Evolutionary conservation across 1,140 invertebrate species (phyloP), one percentile per base, ranked within the genome.

Genomic region (Cydia fagiglandana): DNA sequence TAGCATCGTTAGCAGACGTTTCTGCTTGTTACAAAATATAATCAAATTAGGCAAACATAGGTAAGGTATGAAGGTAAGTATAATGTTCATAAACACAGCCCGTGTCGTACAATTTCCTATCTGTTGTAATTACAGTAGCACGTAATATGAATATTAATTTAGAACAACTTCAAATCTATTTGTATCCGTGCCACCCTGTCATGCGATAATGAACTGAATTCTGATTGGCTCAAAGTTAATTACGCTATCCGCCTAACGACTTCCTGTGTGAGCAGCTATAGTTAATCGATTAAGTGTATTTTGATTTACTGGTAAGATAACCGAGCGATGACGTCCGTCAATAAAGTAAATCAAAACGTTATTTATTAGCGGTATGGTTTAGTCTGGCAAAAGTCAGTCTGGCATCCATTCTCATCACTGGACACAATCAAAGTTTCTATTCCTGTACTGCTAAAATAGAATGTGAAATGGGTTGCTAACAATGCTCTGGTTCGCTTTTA

Each of bases 281-380:
- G 17, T 38, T 41, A 70, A 41, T 41, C 66, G 7, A 70, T 70
- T 7, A 9, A 41, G n/a, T 41, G 34, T 70, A 45, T 70, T 70
- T 70, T 70, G 38, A 70, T 70, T 70, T 41, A 70, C 7, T 41
- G 66, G 20, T 41, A 34, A 70, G 30, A 38, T 70, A 70, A 34
- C 34, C 66, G 6, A 41, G 66, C 30, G 66, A 38, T 70, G 66
- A 70, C 66, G 66, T 41, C 34, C 66, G 66, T 70, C 66, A 70
- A 70, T 70, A 70, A 45, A 70, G 30, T 38, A 70, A 70, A 70
- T 70, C 66, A 70, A 17, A 70, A 38, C 10, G 34, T 70, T 17
- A 41, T 70, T 70, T 70, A 70, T 70, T 70, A 70, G n/a, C 66
- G 66, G 20, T 70, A 70, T 70, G 66, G 66, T 70, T 70, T 70